Base-by-base conservation (phyloP, 1,140 invertebrate species). In the Hormaphis cornu region DNA sequence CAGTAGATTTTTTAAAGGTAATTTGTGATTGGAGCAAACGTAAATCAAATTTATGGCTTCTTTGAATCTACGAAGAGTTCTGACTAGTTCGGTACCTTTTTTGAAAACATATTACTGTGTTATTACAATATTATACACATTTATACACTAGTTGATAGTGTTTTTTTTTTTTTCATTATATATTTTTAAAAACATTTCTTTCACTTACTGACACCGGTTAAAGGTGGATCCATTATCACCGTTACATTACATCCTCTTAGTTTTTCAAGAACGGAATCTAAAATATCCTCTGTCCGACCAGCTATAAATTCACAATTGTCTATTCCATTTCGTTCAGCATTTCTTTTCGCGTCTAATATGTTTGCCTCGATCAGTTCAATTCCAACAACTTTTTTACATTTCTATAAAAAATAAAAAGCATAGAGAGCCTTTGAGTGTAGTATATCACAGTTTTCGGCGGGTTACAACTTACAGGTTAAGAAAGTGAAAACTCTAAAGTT, bases 201-300 rank as follows among this genome's bases (percentile, higher is more conserved):
- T 58, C 1, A 40, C 87, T 85, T 80, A 90, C 88, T 91, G 71
- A 97, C 79, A 16, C 95, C 95, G 70, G 90, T 87, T 75, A 96
- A 82, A 0, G 96, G 96, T 18, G 96, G 96, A 83, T 98, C 96
- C 1, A 98, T 87, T 42, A 98, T 84, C 4, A 94, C 95, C 35
- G 95, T 84, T 16, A 96, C 81, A 71, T 87, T 84, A 33, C 71
- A 70, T 18, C 59, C 71, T 2, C 78, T 74, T 1, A 83, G 80
- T 73, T 85, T 79, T 6, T 82, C 81, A 73, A 88, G 81, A 22
- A 93, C 84, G 3, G 85, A 82, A 2, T 83, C 82, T 72, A 98
- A 83, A 35, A 90, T 84, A 75, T 94, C 88, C 81, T 98, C 95
- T 3, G 94, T 95, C 78, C 90, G 90, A 0, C 93, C 93, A 72